Percentiles rank a stretch among this genome's conserved stretches.
phyloP scores from a whole-genome alignment of 2,888 invertebrate species.

The Colletes collaris region DNA sequence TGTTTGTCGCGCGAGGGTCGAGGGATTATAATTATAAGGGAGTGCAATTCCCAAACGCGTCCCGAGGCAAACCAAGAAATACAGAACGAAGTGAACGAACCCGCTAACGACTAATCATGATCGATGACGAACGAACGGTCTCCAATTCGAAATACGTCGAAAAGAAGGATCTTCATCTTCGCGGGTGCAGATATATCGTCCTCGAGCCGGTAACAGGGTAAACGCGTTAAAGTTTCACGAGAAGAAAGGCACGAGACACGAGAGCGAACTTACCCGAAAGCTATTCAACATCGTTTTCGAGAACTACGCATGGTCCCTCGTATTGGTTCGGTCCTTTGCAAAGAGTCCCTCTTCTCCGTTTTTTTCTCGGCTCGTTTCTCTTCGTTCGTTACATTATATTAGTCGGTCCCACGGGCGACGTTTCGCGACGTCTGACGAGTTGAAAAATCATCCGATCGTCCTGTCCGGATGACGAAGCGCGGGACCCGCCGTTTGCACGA shows the following conservation, averaged over 20 bases:
- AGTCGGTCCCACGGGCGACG: conserved; percentile 30
- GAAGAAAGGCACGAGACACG: conserved; percentile 60
- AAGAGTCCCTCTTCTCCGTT: conserved; percentile 16
- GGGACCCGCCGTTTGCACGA: not conserved
- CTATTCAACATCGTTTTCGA: conserved; percentile 73
- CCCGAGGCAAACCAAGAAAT: conserved; percentile 27
- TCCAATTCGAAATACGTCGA: conserved; percentile 52
- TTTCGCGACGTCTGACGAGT: conserved; percentile 26
- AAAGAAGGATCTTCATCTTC: conserved; percentile 49
- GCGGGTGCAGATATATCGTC: conserved; percentile 36
- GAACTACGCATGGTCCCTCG: conserved; percentile 30
- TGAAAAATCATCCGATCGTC: conserved; percentile 56
- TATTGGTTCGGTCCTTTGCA: conserved; percentile 13
- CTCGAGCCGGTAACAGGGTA: conserved; percentile 57
- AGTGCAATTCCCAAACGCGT: too few species aligned
- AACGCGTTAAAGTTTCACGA: conserved; percentile 75
- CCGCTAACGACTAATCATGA: conserved; percentile 68
- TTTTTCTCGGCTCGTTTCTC: conserved; percentile 56
- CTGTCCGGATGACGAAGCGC: conserved; percentile 2
- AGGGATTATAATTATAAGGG: too few species aligned
- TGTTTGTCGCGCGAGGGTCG: too few species aligned
- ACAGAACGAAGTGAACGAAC: conserved; percentile 39
- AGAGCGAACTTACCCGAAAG: conserved; percentile 65
- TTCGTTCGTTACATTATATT: conserved; percentile 60
- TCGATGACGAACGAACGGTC: conserved; percentile 65